A percentile compares a stretch with the other conserved stretches of the same genome.
Conservation (phyloP, 2,113 vertebrate species). For the Erythrocercus mccallii region DNA sequence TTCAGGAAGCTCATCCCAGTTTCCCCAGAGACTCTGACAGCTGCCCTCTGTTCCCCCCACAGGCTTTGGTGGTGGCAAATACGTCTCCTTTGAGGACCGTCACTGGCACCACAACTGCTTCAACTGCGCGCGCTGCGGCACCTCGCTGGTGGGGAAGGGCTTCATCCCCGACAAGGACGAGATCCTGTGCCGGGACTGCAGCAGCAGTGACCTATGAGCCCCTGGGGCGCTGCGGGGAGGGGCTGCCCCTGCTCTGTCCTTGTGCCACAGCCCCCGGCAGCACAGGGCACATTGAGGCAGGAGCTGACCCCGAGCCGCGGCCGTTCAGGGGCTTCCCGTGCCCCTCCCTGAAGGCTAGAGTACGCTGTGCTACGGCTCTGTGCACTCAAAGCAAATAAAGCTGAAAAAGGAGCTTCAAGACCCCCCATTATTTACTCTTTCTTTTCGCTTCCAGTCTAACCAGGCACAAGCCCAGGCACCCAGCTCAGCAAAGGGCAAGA, state of each 20-base stretch:
- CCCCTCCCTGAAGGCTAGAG: slow-evolving; percentile 3
- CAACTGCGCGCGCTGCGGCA: slow-evolving; percentile 88
- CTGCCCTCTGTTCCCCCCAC: not conserved
- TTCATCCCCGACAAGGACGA: slow-evolving; percentile 89
- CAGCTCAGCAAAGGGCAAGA: not conserved
- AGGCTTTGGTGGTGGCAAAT: slow-evolving; percentile 97
- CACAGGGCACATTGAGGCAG: not conserved
- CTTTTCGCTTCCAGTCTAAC: slow-evolving; percentile 24
- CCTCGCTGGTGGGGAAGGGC: slow-evolving; percentile 92
- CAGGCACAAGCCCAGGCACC: not conserved
- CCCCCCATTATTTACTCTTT: slow-evolving; percentile 44
- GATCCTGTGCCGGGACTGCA: slow-evolving; percentile 93
- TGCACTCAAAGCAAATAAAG: slow-evolving; percentile 38
- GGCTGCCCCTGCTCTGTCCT: not conserved
- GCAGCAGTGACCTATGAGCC: slow-evolving; percentile 85
- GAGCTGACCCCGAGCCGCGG: not conserved
- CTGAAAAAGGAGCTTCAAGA: slow-evolving; percentile 47
- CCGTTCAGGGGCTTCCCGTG: not conserved
- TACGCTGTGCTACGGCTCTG: slow-evolving; percentile 3
- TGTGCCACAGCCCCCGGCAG: not conserved
- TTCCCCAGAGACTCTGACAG: not conserved
- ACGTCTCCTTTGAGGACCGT: slow-evolving; percentile 96
- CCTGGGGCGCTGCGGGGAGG: not conserved
- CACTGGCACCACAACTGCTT: slow-evolving; percentile 99
- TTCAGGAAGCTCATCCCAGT: not conserved